Base-by-base conservation (phyloP, 1,140 invertebrate species). In the Eumeta japonica region DNA sequence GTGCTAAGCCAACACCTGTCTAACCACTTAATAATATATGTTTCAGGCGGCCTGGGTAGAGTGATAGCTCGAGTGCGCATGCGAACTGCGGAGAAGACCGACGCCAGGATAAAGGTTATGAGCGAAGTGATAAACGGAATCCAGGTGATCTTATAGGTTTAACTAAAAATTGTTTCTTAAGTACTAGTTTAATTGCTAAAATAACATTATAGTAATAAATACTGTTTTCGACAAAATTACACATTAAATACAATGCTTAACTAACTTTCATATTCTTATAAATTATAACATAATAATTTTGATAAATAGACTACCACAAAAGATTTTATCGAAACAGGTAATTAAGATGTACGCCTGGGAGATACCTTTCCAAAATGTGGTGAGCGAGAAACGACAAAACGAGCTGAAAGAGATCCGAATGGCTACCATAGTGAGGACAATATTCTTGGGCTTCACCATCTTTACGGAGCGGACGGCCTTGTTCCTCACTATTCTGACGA, bases 61-160 rank as follows among this genome's bases (percentile, higher is more conserved):
- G 62, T 79, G 16, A 81, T 84, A 13, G 78, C 52, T 56, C 70
- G 65, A 27, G 48, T 85, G 1, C 65, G 86, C 27, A 46, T 66
- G 0, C 58, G 71, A 45, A 83, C 81, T 3, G 84, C 86, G 2
- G 50, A 52, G 4, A 55, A 80, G 28, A 89, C 87, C 1, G 89
- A 92, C 56, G 77, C 80, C 18, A 67, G 90, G 46, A 82, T 92
- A 2, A 81, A 86, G 45, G 52, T 88, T 13, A 91, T 91, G 87
- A 89, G 81, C 55, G 89, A 92, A 75, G 79, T 92, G 10, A 80
- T 91, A n/a, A 63, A 66, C 12, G 84, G 83, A 19, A 84, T 85
- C 47, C 79, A 85, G 72, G 82, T 92, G n/a, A n/a, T n/a, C n/a
- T n/a, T n/a, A n/a, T n/a, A n/a, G n/a, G n/a, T n/a, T n/a, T n/a